A percentile compares a stretch with the other conserved stretches of the same genome.
These are phyloP conservation scores for Selenia dentaria DNA, from an alignment of 2,888 invertebrate species.

Conservation along the genomic window DNA sequence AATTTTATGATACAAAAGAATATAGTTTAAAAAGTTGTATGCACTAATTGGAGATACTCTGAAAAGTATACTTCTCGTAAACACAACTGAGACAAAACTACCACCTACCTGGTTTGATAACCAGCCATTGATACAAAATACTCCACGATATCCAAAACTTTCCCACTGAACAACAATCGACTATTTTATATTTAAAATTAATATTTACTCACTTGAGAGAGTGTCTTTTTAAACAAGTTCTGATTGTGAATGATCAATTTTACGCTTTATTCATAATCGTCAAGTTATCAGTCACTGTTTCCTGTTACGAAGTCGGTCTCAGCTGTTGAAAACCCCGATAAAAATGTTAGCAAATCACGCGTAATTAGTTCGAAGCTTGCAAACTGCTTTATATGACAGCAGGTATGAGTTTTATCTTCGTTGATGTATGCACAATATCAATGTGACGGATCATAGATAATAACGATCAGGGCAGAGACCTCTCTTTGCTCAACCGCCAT, in stretches of 20 bases:
- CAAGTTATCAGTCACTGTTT: conserved; percentile 31
- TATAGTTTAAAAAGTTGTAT: no score
- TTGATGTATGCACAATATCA: conserved; percentile 3
- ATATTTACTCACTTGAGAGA: conserved; percentile 5
- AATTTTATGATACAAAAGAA: no score
- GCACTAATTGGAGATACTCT: no score
- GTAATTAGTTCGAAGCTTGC: conserved; percentile 9
- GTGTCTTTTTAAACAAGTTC: conserved; percentile 5
- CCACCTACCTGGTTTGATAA: no score
- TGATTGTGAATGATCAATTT: conserved; percentile 22
- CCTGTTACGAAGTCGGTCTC: conserved; percentile 29
- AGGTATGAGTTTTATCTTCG: conserved; percentile 8
- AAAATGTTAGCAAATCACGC: conserved; percentile 7
- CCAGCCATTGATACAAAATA: no score
- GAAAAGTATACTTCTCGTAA: no score
- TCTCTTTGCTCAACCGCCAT: neutral
- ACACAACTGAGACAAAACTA: no score
- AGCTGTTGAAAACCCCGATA: conserved; percentile 26
- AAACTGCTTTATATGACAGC: conserved; percentile 5
- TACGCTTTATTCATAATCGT: conserved; percentile 15
- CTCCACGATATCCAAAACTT: neutral
- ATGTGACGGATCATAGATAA: neutral
- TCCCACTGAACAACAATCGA: neutral
- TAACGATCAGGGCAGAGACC: neutral
- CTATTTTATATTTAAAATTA: conserved; percentile 5